Evolutionary conservation across 2,113 vertebrate genomes (phyloP), one percentile per base, ranked within the genome.

Genomic region (Campylorhamphus procurvoides): DNA sequence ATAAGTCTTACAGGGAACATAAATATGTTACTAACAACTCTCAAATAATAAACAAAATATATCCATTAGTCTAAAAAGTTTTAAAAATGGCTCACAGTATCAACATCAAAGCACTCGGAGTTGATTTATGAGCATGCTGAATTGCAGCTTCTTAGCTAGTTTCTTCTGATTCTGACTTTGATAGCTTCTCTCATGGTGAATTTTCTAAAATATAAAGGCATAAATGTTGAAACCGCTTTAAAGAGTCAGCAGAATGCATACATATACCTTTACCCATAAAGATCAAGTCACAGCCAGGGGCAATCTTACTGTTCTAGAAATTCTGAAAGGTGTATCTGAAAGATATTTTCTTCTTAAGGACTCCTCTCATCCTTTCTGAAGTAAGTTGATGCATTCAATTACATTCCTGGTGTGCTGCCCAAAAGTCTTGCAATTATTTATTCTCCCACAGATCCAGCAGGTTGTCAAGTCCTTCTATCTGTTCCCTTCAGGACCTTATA

Each of bases 381-480:
- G 55, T 71, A 81, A 93, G 24, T 8, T 84, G 81, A 63, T 52
- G 33, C 44, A 55, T 89, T 84, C 77, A 91, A 89, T 91, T 93
- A 94, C 84, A 67, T 81, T 87, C 89, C 84, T 84, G 56, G 75
- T 82, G 84, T 84, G 87, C 31, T 81, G 40, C 12, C 74, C 47
- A 20, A 56, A 35, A 71, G 49, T 35, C 72, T 60, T 55, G 25
- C 13, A 94, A 85, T 91, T 94, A 93, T 76, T 82, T 93, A 67
- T 91, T 92, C 53, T 90, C 55, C 37, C 40, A 53, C 40, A 64
- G 40, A 60, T 90, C 25, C 75, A 94, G 67, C 55, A 87, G 75
- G 62, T 37, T 85, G 91, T 95, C 66, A 64, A 91, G 67, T 12
- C 78, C 92, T 93, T 95, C 85, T 93, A 84, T 85, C 59, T 74